Evolutionary conservation across 2,888 invertebrate genomes (phyloP), one percentile per base, ranked within the genome.

Genomic region (Microplitis manilae): DNA sequence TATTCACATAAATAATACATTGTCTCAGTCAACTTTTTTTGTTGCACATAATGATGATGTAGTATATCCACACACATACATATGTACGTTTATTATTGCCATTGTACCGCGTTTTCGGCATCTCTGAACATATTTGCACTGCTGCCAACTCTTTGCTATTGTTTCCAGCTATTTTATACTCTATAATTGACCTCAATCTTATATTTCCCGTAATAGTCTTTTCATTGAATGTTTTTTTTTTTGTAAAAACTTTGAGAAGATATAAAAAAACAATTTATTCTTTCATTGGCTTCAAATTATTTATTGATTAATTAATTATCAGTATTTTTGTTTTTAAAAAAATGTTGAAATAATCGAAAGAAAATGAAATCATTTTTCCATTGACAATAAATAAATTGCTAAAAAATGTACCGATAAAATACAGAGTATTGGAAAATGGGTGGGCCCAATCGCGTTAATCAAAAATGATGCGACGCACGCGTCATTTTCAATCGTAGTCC

Each of bases 131-230:
- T 81, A 85, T 50, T 86, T 85, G 84, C 83, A 61, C 80, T 73
- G 80, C 81, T 84, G 82, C 84, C 86, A 84, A 83, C 83, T 82
- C 77, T 71, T 75, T 78, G 75, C 81, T 83, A 85, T 86, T 87
- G 85, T 87, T 87, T 86, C 83, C 83, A 82, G 83, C 86, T 85
- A 87, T 86, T 86, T 85, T 83, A 83, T 82, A 83, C 84, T 80
- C 86, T 13, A 50, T 87, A 87, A 87, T 88, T 88, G 86, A 86
- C 82, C 83, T 82, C 86, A 83, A 85, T 86, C 87, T 15, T 15
- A 13, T 30, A 39, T 39, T 72, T 72, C 60, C 61, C 62, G 39
- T 9, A 72, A 72, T 72, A 59, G 60, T 17, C 20, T 38, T 39
- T 20, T 8, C 71, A 38, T 40, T 72, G 2, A 2, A 30, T 30